These are phyloP conservation scores for Tokudaia muenninki DNA, from an alignment of 2,797 vertebrate genomes.

Conservation along the genomic window DNA sequence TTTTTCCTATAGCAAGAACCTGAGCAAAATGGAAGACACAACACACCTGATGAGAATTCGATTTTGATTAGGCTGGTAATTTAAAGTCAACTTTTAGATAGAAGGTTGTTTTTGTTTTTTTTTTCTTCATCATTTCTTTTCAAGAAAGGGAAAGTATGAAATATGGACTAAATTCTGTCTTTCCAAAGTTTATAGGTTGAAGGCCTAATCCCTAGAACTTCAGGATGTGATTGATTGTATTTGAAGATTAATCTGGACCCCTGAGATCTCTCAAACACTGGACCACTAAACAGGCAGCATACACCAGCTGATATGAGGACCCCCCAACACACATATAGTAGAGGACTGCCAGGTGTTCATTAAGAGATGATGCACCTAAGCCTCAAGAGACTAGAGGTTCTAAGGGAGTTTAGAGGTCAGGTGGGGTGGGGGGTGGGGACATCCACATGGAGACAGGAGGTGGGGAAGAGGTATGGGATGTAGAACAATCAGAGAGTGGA, in stretches of 20 bases:
- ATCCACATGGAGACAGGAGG: too few relatives aligned
- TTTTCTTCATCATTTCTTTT: background rate
- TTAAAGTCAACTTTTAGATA: slow-evolving; percentile 2
- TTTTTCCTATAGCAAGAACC: background rate
- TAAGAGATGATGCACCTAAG: too few relatives aligned
- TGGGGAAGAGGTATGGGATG: too few relatives aligned
- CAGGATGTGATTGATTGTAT: background rate
- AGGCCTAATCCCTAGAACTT: background rate
- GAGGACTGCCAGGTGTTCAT: too few relatives aligned
- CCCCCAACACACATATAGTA: too few relatives aligned
- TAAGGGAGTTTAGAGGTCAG: too few relatives aligned
- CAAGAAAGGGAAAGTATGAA: background rate
- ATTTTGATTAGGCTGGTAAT: background rate
- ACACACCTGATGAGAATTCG: background rate
- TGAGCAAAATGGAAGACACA: background rate
- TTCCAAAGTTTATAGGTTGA: background rate
- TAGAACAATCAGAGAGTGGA: too few relatives aligned
- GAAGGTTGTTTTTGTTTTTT: background rate
- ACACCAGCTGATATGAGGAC: too few relatives aligned
- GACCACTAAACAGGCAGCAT: too few relatives aligned
- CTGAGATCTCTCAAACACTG: too few relatives aligned
- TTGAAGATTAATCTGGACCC: background rate
- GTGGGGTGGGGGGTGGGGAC: too few relatives aligned
- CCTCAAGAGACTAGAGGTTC: too few relatives aligned
- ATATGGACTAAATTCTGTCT: background rate